These are phyloP conservation scores for Lepidochitona cinerea DNA, from an alignment of 2,888 invertebrate genomes.

Conservation along the genomic window DNA sequence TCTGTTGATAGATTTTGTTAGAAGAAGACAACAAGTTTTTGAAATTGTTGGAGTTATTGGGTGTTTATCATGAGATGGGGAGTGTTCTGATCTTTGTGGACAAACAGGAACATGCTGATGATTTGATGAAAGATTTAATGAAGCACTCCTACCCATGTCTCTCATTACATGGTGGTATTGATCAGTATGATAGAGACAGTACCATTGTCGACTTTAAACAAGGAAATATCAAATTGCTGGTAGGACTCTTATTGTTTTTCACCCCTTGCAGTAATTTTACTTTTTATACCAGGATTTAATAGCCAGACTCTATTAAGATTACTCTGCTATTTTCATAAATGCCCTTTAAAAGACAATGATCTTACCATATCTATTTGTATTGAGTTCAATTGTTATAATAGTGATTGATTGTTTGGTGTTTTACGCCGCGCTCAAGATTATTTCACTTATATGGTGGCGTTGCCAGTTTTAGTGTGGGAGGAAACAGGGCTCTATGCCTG, in stretches of 20 bases:
- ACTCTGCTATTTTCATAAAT: no score
- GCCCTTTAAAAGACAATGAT: no score
- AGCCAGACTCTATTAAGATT: no score
- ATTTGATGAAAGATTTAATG: slow-evolving; percentile 88
- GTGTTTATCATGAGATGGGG: slow-evolving; percentile 91
- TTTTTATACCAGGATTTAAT: no score
- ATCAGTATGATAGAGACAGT: slow-evolving; percentile 98
- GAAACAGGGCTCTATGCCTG: no score
- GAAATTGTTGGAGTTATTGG: slow-evolving; percentile 97
- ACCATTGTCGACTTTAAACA: slow-evolving; percentile 98
- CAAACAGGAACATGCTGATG: slow-evolving; percentile 97
- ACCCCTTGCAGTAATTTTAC: no score
- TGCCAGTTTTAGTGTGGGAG: no score
- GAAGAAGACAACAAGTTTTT: slow-evolving; percentile 98
- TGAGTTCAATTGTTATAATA: no score
- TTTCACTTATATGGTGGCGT: no score
- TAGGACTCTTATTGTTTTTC: slow-evolving; percentile 53
- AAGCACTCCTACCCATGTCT: slow-evolving; percentile 96
- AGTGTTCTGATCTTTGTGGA: slow-evolving; percentile 98
- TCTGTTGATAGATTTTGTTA: slow-evolving; percentile 75
- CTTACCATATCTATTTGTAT: no score
- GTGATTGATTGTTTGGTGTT: no score
- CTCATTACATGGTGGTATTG: slow-evolving; percentile 98
- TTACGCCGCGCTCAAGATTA: no score
- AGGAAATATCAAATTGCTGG: slow-evolving; percentile 89